A percentile compares a stretch with the other conserved stretches of the same genome.
phyloP scores from a whole-genome alignment of 2,888 invertebrate genomes.

The Mythimna pallens region DNA sequence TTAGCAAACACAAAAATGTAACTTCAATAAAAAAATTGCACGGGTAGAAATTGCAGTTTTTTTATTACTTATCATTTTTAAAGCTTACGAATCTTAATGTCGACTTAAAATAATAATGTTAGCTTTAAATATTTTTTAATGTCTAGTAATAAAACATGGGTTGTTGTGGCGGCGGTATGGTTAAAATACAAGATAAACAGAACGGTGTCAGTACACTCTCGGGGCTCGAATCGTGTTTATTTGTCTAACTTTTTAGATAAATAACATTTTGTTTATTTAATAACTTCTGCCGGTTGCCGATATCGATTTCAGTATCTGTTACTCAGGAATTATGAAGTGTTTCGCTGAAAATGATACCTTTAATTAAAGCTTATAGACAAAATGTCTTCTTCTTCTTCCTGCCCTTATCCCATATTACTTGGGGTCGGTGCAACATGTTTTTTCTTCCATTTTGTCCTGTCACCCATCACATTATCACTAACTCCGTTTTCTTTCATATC shows the following conservation, averaged over 20 bases:
- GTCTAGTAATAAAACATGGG: conserved; percentile 43
- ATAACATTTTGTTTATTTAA: conserved; percentile 81
- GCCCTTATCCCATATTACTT: too few relatives aligned
- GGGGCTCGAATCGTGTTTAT: conserved; percentile 77
- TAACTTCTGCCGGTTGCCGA: conserved; percentile 55
- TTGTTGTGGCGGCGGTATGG: conserved; percentile 57
- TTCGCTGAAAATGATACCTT: conserved; percentile 18
- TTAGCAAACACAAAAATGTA: neutral
- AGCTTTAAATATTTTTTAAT: conserved; percentile 39
- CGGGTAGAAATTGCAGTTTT: neutral
- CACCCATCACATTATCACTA: too few relatives aligned
- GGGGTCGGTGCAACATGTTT: too few relatives aligned
- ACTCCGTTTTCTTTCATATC: too few relatives aligned
- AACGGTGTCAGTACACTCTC: conserved; percentile 79
- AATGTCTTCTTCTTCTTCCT: too few relatives aligned
- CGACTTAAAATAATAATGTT: conserved; percentile 32
- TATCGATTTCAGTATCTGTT: conserved; percentile 58
- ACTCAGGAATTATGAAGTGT: conserved; percentile 26
- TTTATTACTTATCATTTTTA: neutral
- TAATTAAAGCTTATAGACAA: neutral
- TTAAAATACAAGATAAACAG: conserved; percentile 83
- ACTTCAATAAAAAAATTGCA: neutral
- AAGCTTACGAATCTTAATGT: conserved; percentile 3
- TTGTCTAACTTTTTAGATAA: conserved; percentile 80
- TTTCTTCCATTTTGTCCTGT: too few relatives aligned